These are phyloP conservation scores for Clanis bilineata DNA, from an alignment of 2,888 invertebrate species.

Conservation along the genomic window DNA sequence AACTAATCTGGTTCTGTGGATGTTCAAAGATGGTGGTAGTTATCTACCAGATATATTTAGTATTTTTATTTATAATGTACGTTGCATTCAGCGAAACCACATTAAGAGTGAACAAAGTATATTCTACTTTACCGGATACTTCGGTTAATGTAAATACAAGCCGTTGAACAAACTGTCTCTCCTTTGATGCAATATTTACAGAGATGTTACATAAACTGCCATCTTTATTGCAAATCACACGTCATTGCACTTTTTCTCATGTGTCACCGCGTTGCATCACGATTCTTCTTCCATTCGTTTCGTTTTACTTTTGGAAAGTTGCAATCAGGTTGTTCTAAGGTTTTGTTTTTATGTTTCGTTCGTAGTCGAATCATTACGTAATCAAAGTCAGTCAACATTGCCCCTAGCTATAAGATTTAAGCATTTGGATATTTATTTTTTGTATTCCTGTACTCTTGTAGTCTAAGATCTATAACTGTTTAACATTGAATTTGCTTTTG, in stretches of 20 bases:
- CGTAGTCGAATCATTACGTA: neutral
- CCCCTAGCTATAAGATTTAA: neutral
- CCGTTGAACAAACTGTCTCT: neutral
- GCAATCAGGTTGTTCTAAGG: neutral
- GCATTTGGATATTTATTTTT: neutral
- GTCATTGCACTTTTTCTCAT: slow-evolving; percentile 1
- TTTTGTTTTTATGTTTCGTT: neutral
- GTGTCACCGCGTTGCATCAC: neutral
- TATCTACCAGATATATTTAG: too few relatives aligned
- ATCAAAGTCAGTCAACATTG: neutral
- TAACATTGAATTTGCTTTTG: neutral
- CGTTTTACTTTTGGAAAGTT: neutral
- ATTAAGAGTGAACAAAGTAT: neutral
- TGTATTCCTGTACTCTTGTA: neutral
- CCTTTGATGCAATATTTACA: neutral
- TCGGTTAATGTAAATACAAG: neutral
- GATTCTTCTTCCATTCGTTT: neutral
- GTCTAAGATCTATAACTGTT: neutral
- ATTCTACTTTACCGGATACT: neutral
- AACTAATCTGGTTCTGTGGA: too few relatives aligned
- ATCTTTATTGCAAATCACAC: slow-evolving; percentile 9
- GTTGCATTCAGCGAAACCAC: neutral
- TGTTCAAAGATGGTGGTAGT: too few relatives aligned
- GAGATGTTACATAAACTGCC: neutral
- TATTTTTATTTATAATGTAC: too few relatives aligned